Evolutionary conservation across 2,888 invertebrate species (phyloP), one percentile per base, ranked within the genome.

Genomic region (Linnaemya tessellans): DNA sequence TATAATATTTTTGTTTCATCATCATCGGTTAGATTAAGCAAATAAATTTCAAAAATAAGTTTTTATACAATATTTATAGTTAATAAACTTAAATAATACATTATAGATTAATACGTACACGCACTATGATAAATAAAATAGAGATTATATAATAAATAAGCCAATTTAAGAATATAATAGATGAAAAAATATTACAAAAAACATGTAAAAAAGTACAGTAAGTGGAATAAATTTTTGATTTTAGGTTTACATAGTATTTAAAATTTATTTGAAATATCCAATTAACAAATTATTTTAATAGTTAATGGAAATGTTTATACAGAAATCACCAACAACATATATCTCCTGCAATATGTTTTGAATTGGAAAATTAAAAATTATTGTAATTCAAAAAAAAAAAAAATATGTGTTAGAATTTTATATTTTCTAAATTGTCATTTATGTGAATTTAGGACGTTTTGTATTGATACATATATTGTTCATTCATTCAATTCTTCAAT

Each of bases 21-120:
- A 70, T 56, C 58, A 20, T 49, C 41, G 30, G 60, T 80, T 77
- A 51, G 60, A 46, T 38, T 38, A 60, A 30, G 64, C 80, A 62
- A 68, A 41, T 38, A 74, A 78, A 67, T n/a, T 78, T 43, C 11
- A 18, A 78, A 74, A 68, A 49, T n/a, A 58, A 25, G 65, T 58
- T 60, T 60, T 80, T 70, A 77, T 77, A 78, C 71, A 84, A 77
- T 64, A 11, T 60, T 54, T 46, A 71, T 49, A 75, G 56, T 70
- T 62, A n/a, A 49, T 71, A 77, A 65, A 80, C 75, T 77, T 80
- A 84, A 70, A 74, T 78, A 74, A 41, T 75, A 49, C 73, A 43
- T 78, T 74, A 78, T 62, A n/a, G 80, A 58, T 81, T 78, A 78
- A 81, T 81, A 84, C 73, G 74, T 74, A 80, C 68, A 81, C 25